Evolutionary conservation across 2,888 invertebrate species (phyloP).

Genomic region (Oxytorus armatus): DNA sequence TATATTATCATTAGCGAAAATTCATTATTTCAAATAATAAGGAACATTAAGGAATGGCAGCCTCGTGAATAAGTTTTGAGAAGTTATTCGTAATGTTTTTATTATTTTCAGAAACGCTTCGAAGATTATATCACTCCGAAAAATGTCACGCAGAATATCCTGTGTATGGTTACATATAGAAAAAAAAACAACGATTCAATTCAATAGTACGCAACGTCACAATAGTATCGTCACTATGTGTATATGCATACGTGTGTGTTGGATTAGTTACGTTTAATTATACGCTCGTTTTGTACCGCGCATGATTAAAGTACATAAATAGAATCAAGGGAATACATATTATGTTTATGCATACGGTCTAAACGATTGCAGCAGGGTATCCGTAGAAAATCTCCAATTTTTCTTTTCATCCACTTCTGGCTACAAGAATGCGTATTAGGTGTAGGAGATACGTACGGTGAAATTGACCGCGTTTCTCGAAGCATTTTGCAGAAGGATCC

Average conservation of each 20-base stretch:
- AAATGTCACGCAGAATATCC: too few species aligned
- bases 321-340: slow-evolving; percentile 20
- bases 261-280: slow-evolving; percentile 41
- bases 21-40: too few species aligned
- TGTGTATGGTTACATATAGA: too few species aligned
- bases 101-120: too few species aligned
- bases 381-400: slow-evolving; percentile 29
- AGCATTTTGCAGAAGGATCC: background rate
- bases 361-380: slow-evolving; percentile 3
- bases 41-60: too few species aligned
- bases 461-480: slow-evolving; percentile 3
- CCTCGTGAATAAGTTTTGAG: too few species aligned
- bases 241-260: background rate
- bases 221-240: background rate
- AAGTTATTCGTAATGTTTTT: too few species aligned
- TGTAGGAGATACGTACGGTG: background rate
- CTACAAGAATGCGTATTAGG: background rate
- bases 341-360: background rate
- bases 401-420: background rate
- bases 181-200: too few species aligned
- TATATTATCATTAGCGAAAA: too few species aligned
- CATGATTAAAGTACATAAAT: slow-evolving; percentile 33
- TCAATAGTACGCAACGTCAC: slow-evolving; percentile 1
- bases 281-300: slow-evolving; percentile 39
- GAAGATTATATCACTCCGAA: too few species aligned